A percentile compares a stretch with the other conserved stretches of the same genome.
Evolutionary conservation across 2,888 invertebrate genomes (phyloP).

Genomic region (Eupithecia inturbata): DNA sequence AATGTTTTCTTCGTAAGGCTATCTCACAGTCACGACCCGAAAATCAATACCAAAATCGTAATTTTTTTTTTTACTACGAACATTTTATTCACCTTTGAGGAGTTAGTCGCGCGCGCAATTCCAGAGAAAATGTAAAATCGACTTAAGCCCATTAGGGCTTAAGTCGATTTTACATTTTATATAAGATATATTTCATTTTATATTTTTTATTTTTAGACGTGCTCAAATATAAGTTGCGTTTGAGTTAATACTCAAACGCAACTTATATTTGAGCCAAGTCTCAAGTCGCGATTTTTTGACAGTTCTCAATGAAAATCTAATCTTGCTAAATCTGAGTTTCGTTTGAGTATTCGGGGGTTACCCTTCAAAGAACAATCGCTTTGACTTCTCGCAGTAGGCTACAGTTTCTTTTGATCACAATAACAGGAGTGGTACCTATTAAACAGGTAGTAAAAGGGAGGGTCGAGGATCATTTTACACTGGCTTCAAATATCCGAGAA

Average conservation of each 20-base stretch:
- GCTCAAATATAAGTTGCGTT: too few species aligned
- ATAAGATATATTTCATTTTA: too few species aligned
- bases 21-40: neutral
- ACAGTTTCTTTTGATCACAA: constrained; percentile 28
- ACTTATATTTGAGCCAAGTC: too few species aligned
- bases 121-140: neutral
- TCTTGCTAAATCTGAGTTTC: too few species aligned
- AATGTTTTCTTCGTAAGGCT: neutral
- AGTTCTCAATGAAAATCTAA: too few species aligned
- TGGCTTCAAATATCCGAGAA: constrained; percentile 32
- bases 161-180: too few species aligned
- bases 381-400: constrained; percentile 7
- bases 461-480: constrained; percentile 35
- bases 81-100: neutral
- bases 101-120: neutral
- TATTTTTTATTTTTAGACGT: too few species aligned
- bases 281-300: too few species aligned
- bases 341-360: too few species aligned
- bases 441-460: constrained; percentile 30
- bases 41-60: neutral
- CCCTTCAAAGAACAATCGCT: constrained; percentile 13
- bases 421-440: constrained; percentile 24
- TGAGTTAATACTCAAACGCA: too few species aligned
- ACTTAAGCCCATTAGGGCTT: too few species aligned
- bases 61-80: too few species aligned